These are phyloP conservation scores for Eulemur albifrons DNA, from an alignment of 2,797 vertebrate species.

Conservation along the genomic window DNA sequence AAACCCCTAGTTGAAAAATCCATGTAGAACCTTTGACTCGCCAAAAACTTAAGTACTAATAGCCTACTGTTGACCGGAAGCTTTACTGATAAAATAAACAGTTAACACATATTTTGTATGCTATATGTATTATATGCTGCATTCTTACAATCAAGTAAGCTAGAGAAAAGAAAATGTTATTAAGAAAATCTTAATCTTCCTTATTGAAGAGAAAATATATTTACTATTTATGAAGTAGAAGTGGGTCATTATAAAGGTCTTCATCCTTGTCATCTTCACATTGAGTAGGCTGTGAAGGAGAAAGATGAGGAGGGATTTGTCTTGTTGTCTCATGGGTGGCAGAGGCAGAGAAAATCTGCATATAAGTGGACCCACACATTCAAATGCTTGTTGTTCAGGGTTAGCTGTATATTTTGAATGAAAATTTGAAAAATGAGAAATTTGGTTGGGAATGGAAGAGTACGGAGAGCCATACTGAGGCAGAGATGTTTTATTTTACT, in stretches of 20 bases:
- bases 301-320: not conserved
- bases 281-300: not conserved
- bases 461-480: not conserved
- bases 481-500: not conserved
- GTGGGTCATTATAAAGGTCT: not conserved
- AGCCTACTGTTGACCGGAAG: not conserved
- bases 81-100: not conserved
- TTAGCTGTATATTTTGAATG: not conserved
- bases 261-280: not conserved
- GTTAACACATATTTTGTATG: not conserved
- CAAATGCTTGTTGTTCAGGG: not conserved
- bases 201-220: not conserved
- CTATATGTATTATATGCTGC: not conserved
- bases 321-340: not conserved
- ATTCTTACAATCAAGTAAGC: not conserved
- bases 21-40: not conserved
- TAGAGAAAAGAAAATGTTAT: no score
- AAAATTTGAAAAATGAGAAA: slow-evolving; percentile 38
- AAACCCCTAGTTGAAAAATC: not conserved
- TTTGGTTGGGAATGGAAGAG: slow-evolving; percentile 13
- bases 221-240: not conserved
- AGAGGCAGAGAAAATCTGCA: not conserved
- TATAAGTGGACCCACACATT: not conserved
- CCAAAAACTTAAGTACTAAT: not conserved
- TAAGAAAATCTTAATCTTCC: no score